Conservation (phyloP, 2,797 vertebrate species). For the Danionella dracula region DNA sequence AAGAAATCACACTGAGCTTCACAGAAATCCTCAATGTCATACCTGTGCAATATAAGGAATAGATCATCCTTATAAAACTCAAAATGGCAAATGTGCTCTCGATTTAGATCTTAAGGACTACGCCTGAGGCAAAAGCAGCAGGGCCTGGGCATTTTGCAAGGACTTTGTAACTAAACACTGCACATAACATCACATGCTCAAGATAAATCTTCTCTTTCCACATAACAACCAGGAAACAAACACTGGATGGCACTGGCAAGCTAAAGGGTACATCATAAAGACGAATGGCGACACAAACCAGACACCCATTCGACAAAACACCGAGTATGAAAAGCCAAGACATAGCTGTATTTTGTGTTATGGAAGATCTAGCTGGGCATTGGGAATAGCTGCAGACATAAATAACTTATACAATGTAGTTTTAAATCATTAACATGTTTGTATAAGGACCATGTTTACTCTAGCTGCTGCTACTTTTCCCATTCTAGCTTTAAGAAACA, state of each 20-base stretch:
- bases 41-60: conserved; percentile 65
- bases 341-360: conserved; percentile 14
- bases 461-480: not conserved
- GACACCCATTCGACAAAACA: conserved; percentile 30
- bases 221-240: conserved; percentile 35
- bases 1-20: conserved; percentile 94
- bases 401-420: not conserved
- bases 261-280: conserved; percentile 27
- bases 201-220: conserved; percentile 37
- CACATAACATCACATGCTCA: conserved; percentile 32
- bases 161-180: conserved; percentile 21
- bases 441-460: not conserved
- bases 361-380: conserved; percentile 12
- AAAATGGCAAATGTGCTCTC: not conserved
- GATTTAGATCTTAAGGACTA: conserved; percentile 4
- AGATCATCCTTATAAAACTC: not conserved
- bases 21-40: conserved; percentile 91
- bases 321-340: conserved; percentile 36
- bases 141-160: conserved; percentile 20
- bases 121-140: not conserved
- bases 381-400: conserved; percentile 4
- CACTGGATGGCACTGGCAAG: conserved; percentile 25
- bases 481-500: no score
- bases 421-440: not conserved
- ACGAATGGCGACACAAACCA: conserved; percentile 31